Evolutionary conservation across 1,140 invertebrate genomes (phyloP), one percentile per base, ranked within the genome.

Genomic region (Batillaria attramentaria): DNA sequence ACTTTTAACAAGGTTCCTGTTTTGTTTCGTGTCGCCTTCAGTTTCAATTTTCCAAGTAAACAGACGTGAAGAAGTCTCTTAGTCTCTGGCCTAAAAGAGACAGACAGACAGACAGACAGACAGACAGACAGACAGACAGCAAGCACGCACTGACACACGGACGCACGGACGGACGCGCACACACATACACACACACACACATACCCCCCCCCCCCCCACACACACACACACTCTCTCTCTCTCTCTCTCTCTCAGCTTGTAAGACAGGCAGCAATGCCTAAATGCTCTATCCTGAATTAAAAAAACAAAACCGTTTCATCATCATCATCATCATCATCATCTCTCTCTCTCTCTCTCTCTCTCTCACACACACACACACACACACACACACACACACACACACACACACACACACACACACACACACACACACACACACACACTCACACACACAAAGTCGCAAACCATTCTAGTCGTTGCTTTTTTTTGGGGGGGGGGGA

Each of bases 181-280:
- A 50, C 10, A 50, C 24, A 50, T 50, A 13, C 10, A 50, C 46
- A 13, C 46, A 50, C 10, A 10, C 24, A 10, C 46, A 50, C 46
- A 50, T 50, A 50, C 10, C 46, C 46, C 46, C 46, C 46, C 46
- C 46, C 46, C 46, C 46, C 46, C 46, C 10, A 50, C 24, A 10
- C 46, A 24, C 46, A 10, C 46, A 50, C 24, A 24, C 57, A 28
- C 57, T 62, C 57, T 62, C 57, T 62, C 57, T 62, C 57, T 62
- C 57, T 62, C 57, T 62, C 57, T 62, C 57, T 62, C 57, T 62
- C 57, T 62, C 3, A n/a, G n/a, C n/a, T n/a, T n/a, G n/a, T n/a
- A n/a, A n/a, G n/a, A n/a, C n/a, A n/a, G n/a, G n/a, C n/a, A n/a
- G n/a, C n/a, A n/a, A n/a, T n/a, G n/a, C n/a, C n/a, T n/a, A n/a